Evolutionary conservation across 2,113 vertebrate species (phyloP).

Genomic region (Oplegnathus fasciatus): DNA sequence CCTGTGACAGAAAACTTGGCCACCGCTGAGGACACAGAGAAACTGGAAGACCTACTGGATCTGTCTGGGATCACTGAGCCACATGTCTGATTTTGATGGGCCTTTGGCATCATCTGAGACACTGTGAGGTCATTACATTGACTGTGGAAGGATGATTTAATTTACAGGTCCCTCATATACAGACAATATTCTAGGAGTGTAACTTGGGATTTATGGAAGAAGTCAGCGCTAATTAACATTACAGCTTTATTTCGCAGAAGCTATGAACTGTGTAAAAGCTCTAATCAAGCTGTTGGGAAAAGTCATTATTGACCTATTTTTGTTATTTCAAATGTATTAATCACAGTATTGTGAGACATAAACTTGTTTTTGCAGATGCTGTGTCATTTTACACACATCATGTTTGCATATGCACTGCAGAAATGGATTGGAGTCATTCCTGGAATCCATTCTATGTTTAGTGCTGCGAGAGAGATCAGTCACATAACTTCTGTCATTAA

Average conservation of each 20-base stretch:
- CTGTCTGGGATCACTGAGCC: slow-evolving; percentile 48
- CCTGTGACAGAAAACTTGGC: slow-evolving; percentile 43
- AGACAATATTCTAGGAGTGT: slow-evolving; percentile 15
- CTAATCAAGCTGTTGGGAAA: neutral
- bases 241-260: neutral
- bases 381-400: slow-evolving; percentile 25
- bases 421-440: slow-evolving; percentile 16
- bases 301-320: neutral
- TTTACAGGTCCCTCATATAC: slow-evolving; percentile 5
- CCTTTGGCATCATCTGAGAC: slow-evolving; percentile 42
- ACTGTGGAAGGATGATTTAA: slow-evolving; percentile 26
- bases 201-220: slow-evolving; percentile 9
- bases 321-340: neutral
- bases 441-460: slow-evolving; percentile 14
- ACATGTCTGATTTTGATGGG: slow-evolving; percentile 29
- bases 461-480: neutral
- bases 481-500: slow-evolving; percentile 6
- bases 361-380: neutral
- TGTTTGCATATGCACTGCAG: slow-evolving; percentile 27
- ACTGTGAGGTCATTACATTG: slow-evolving; percentile 9
- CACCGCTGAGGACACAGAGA: slow-evolving; percentile 27
- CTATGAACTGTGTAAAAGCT: neutral
- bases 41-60: slow-evolving; percentile 23
- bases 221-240: slow-evolving; percentile 6
- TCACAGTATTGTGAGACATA: neutral